These are phyloP conservation scores for Athetis lepigone DNA, from an alignment of 2,888 invertebrate genomes.

Conservation along the genomic window DNA sequence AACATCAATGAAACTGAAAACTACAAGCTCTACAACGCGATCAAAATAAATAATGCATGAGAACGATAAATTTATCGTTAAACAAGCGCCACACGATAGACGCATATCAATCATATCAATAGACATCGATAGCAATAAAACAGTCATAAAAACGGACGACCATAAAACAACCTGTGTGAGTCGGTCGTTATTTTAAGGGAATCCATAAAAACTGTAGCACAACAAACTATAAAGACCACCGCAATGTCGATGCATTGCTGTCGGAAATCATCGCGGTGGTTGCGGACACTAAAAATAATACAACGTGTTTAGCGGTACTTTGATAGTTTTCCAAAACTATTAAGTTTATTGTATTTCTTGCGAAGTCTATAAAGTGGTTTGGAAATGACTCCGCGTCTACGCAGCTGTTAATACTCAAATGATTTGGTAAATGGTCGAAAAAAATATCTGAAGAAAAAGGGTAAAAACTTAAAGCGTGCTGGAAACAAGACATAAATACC, in stretches of 20 bases:
- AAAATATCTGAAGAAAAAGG: conserved; percentile 35
- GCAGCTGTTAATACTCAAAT: conserved; percentile 2
- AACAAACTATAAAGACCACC: conserved; percentile 87
- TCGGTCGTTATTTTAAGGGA: conserved; percentile 80
- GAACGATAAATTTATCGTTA: conserved; percentile 60
- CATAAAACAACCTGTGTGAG: conserved; percentile 81
- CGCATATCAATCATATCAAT: conserved; percentile 74
- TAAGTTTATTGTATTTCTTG: conserved; percentile 32
- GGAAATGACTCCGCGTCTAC: neutral
- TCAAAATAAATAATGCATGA: conserved; percentile 57
- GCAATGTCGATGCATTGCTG: conserved; percentile 75
- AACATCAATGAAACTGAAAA: conserved; percentile 64
- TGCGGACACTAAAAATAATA: conserved; percentile 78
- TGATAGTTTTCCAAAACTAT: conserved; percentile 44
- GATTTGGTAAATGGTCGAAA: conserved; percentile 19
- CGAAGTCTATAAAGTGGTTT: conserved; percentile 25
- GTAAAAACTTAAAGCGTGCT: conserved; percentile 36
- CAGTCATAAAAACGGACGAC: conserved; percentile 72
- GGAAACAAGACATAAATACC: conserved; percentile 28
- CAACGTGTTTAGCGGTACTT: conserved; percentile 42
- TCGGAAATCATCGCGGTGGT: conserved; percentile 82
- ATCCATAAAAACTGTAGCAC: conserved; percentile 81
- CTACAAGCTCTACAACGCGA: neutral
- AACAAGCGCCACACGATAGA: conserved; percentile 55
- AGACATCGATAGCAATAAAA: conserved; percentile 74